Conservation (phyloP, 2,888 invertebrate species). For the Saturnia japonica region DNA sequence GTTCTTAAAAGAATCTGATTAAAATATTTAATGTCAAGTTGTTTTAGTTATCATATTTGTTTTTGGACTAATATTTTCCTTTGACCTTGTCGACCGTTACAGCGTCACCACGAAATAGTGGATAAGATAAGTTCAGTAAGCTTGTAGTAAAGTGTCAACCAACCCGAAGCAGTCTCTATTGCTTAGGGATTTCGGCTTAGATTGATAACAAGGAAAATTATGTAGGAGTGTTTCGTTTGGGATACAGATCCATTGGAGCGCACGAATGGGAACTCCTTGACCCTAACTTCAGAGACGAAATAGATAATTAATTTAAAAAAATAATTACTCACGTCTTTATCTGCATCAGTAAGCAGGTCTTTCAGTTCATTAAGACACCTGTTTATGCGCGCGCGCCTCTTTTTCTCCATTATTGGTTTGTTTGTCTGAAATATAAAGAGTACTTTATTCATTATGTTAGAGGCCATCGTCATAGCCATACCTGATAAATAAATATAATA, state of each 20-base stretch:
- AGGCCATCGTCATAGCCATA: not conserved
- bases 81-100: too few species aligned
- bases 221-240: not conserved
- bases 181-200: not conserved
- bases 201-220: not conserved
- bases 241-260: not conserved
- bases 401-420: slow-evolving; percentile 96
- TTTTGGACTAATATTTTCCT: too few species aligned
- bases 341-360: slow-evolving; percentile 91
- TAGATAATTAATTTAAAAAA: not conserved
- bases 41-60: not conserved
- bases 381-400: slow-evolving; percentile 93
- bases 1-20: not conserved
- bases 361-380: slow-evolving; percentile 94
- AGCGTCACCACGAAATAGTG: too few species aligned
- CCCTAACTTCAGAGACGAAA: not conserved
- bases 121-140: too few species aligned
- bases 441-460: not conserved
- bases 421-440: slow-evolving; percentile 84
- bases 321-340: slow-evolving; percentile 90
- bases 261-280: not conserved
- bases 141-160: too few species aligned
- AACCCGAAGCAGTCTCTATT: not conserved
- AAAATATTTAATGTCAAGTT: not conserved
- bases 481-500: too few species aligned